These are phyloP conservation scores for Lasioglossum leucozonium DNA, from an alignment of 2,888 invertebrate species.

Conservation along the genomic window DNA sequence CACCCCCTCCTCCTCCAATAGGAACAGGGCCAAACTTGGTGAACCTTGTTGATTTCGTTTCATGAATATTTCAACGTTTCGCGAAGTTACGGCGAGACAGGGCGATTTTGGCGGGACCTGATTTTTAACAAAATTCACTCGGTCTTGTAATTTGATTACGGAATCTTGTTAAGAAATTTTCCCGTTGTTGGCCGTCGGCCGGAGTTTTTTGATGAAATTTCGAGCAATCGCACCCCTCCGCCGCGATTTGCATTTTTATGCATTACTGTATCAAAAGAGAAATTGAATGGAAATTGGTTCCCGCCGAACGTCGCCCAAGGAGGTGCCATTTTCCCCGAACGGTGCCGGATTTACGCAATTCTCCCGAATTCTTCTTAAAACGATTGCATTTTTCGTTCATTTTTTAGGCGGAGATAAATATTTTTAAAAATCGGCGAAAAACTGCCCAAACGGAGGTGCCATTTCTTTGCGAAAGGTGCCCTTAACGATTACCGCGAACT, in stretches of 20 bases:
- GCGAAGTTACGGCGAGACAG: background rate
- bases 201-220: conserved; percentile 4
- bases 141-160: background rate
- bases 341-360: too few species aligned
- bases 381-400: too few species aligned
- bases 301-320: background rate
- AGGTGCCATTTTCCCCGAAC: too few species aligned
- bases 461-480: too few species aligned
- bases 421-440: background rate
- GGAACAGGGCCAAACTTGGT: conserved; percentile 4
- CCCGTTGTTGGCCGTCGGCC: background rate
- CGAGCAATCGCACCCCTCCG: background rate
- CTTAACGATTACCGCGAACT: background rate
- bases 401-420: too few species aligned
- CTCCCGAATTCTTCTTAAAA: too few species aligned
- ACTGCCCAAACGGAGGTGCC: background rate
- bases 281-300: background rate
- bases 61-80: conserved; percentile 22
- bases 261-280: background rate
- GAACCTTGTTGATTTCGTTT: conserved; percentile 4
- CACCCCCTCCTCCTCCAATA: background rate
- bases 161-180: conserved; percentile 5
- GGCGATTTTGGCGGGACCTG: background rate
- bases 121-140: conserved; percentile 4
- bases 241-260: background rate